Percentiles rank a stretch among this genome's conserved stretches.
phyloP scores from a whole-genome alignment of 2,113 vertebrate species.

The Mirza zaza region DNA sequence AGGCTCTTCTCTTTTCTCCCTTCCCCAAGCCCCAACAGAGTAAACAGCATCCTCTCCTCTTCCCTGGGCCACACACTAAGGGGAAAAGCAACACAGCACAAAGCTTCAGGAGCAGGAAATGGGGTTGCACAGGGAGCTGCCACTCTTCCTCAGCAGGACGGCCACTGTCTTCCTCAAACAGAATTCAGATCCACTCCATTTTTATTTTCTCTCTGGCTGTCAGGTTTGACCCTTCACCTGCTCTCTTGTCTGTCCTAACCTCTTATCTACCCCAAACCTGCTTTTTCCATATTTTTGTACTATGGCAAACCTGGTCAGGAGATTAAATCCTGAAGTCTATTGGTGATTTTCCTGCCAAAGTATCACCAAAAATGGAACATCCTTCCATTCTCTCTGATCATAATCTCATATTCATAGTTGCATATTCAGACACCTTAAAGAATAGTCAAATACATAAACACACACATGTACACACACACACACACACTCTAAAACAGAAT shows the following conservation, averaged over 20 bases:
- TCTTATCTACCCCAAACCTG: background rate
- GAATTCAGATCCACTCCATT: background rate
- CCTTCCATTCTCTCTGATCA: background rate
- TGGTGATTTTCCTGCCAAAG: constrained; percentile 21
- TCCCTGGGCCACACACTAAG: background rate
- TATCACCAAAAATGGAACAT: background rate
- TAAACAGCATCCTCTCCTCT: background rate
- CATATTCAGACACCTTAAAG: background rate
- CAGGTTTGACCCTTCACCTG: background rate
- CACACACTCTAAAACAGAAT: background rate
- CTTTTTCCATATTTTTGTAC: background rate
- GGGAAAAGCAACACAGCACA: background rate
- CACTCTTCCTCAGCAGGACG: background rate
- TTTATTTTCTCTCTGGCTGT: background rate
- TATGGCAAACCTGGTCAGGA: constrained; percentile 18
- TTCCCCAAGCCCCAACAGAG: background rate
- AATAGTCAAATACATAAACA: background rate
- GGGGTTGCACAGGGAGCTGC: background rate
- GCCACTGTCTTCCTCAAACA: background rate
- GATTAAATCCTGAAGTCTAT: constrained; percentile 6
- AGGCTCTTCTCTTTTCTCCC: background rate
- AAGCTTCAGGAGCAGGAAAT: background rate
- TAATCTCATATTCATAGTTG: background rate
- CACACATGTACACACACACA: background rate
- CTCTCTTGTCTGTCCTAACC: background rate